Base-by-base conservation (phyloP, 2,888 invertebrate genomes). In the Phortica okadai region DNA sequence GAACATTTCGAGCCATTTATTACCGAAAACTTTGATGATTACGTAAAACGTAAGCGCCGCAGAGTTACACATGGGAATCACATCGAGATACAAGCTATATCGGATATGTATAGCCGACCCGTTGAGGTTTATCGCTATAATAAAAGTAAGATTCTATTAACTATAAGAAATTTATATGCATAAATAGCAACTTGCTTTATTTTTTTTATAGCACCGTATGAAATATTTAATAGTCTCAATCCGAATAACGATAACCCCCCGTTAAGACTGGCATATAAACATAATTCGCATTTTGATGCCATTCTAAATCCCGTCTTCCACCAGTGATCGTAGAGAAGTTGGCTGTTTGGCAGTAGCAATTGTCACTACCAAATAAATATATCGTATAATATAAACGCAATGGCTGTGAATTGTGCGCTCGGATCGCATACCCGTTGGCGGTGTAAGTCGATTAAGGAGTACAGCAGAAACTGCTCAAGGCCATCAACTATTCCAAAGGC, bases 1-100 rank as follows among this genome's bases (percentile, higher is more conserved):
- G 97, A 97, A 89, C 96, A 96, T 88, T 97, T 96, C 90, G 95
- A 95, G 33, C 96, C 96, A 83, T 97, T 97, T 92, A 95, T 97
- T 62, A 97, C 97, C 0, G 97, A 97, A 91, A 96, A 97, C 91
- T 97, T 97, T 88, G 94, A 94, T 79, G 95, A 94, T 58, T 97
- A 97, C 89, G 94, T 97, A 41, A 94, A 94, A 83, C 93, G 97
- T 59, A 97, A 97, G 91, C 93, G 96, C 25, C 93, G 94, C 84
- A 95, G 95, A 86, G 94, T 94, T 89, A 95, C 95, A 42, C 97
- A 97, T 91, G 97, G 97, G 67, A 97, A 97, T 92, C 97, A 97
- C 90, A 94, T 97, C 83, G 97, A 97, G 92, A 96, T 97, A 90
- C 97, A 97, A 91, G 97, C 97, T 33, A 94, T 97, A 93, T 96